Evolutionary conservation across 1,140 invertebrate species (phyloP).

Genomic region (Battus philenor): DNA sequence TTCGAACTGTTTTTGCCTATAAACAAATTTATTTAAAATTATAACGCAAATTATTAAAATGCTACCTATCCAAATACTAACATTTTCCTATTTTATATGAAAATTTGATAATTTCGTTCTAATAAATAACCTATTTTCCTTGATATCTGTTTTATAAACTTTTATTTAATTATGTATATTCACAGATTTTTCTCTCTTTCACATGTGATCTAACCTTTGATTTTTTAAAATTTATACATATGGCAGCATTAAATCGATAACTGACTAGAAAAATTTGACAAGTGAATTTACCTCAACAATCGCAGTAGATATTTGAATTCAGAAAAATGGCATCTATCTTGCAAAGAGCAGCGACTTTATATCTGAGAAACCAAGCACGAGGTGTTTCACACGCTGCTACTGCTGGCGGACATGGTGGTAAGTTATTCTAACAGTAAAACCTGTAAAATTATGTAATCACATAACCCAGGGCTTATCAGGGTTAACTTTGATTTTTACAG

Average conservation of each 20-base stretch:
- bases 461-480: slow-evolving; percentile 34
- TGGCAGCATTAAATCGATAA: slow-evolving; percentile 5
- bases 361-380: slow-evolving; percentile 47
- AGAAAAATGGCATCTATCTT: slow-evolving; percentile 55
- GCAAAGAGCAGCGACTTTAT: slow-evolving; percentile 45
- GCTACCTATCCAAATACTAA: no score
- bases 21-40: no score
- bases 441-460: slow-evolving; percentile 61
- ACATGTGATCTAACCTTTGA: no score
- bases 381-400: slow-evolving; percentile 53
- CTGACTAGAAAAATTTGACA: slow-evolving; percentile 16
- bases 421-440: slow-evolving; percentile 24
- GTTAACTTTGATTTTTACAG: not conserved
- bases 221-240: no score
- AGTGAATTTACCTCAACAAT: slow-evolving; percentile 8
- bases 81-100: no score
- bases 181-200: no score
- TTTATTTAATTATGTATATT: no score
- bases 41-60: no score
- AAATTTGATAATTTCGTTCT: no score
- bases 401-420: slow-evolving; percentile 65
- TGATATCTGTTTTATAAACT: no score
- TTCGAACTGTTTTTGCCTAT: no score
- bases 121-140: no score
- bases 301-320: not conserved